Evolutionary conservation across 2,113 vertebrate species (phyloP).

Genomic region (Esox niger): DNA sequence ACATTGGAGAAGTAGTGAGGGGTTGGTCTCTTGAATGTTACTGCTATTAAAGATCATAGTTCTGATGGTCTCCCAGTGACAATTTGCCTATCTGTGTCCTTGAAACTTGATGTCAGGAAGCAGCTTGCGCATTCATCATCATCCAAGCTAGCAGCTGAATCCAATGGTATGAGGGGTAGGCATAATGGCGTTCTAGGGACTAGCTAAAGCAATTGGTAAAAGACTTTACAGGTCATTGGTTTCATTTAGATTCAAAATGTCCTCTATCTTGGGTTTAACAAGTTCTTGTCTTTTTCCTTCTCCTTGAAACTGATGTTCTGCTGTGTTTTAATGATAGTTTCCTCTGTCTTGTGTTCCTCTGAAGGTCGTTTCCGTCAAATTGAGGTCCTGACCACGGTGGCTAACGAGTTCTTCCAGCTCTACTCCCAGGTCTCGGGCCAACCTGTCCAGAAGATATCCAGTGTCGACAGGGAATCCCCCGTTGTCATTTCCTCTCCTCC

Average conservation of each 20-base stretch:
- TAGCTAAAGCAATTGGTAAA: background rate
- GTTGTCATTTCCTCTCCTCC: conserved; percentile 52
- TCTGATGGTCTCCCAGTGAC: too few species aligned
- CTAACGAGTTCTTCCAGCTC: conserved; percentile 93
- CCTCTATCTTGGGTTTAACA: too few species aligned
- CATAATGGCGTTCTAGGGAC: background rate
- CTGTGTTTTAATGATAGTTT: background rate
- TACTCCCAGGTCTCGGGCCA: conserved; percentile 96
- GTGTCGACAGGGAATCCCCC: conserved; percentile 60
- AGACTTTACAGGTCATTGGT: background rate
- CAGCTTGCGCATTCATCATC: background rate
- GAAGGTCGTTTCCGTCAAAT: conserved; percentile 97
- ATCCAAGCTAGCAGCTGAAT: background rate
- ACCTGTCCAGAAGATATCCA: conserved; percentile 84
- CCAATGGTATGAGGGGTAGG: background rate
- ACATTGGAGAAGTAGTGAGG: too few species aligned
- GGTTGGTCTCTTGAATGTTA: too few species aligned
- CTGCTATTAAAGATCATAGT: too few species aligned
- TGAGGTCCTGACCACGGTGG: conserved; percentile 93
- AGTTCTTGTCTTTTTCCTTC: conserved; percentile 5
- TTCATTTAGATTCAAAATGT: background rate
- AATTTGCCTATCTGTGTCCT: too few species aligned
- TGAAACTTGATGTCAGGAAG: background rate
- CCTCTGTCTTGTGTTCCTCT: background rate
- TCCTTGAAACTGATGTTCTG: conserved; percentile 41